Percentiles rank a stretch among this genome's conserved stretches.
Evolutionary conservation across 2,888 invertebrate species (phyloP).

Genomic region (Ferrisia virgata): DNA sequence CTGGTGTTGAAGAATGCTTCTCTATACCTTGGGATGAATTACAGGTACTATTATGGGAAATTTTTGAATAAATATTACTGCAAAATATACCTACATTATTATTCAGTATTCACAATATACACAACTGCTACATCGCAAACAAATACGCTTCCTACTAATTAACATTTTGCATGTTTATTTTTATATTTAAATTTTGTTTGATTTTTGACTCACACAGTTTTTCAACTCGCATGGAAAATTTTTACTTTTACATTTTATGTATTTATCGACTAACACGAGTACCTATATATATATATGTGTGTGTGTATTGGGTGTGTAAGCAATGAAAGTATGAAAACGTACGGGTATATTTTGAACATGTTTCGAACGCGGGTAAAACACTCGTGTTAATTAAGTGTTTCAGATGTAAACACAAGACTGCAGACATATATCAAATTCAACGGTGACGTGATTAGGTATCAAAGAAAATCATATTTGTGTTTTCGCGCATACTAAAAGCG

Average conservation of each 20-base stretch:
- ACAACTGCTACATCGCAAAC: neutral
- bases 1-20: constrained; percentile 77
- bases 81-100: neutral
- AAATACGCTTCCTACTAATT: constrained; percentile 15
- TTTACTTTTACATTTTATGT: neutral
- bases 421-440: neutral
- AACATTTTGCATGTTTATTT: constrained; percentile 32
- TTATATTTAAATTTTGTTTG: constrained; percentile 5
- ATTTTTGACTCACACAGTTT: constrained; percentile 11
- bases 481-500: neutral
- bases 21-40: constrained; percentile 92
- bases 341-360: neutral
- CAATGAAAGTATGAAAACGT: neutral
- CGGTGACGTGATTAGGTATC: neutral
- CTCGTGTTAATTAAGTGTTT: neutral
- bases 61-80: constrained; percentile 11
- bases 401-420: neutral
- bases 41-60: constrained; percentile 63
- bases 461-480: neutral
- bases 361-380: neutral
- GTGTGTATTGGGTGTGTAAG: neutral
- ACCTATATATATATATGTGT: no score
- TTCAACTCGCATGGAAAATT: constrained; percentile 12
- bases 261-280: neutral
- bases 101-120: neutral